Evolutionary conservation across 2,888 invertebrate genomes (phyloP), one percentile per base, ranked within the genome.

Genomic region (Drosophila lutescens): DNA sequence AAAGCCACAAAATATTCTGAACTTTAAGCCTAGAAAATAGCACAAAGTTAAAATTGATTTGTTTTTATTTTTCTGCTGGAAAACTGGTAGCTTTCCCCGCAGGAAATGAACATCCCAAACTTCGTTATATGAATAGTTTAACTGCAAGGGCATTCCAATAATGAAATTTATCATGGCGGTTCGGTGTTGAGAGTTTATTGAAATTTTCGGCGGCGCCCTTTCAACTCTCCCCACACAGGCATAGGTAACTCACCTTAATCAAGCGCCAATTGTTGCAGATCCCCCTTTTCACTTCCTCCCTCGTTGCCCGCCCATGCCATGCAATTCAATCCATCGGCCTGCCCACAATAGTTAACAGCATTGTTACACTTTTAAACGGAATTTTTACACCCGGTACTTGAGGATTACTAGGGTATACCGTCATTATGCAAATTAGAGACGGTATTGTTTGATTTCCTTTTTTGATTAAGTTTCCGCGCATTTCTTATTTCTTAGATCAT

Each of bases 351-450:
- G 83, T 74, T 79, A 83, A 74, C 80, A 74, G 80, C 77, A 78
- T 83, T 86, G 87, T 88, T 88, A 88, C 81, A 80, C 77, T 77
- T 84, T 80, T 78, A 86, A 84, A 80, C 84, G 84, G 84, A 77
- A 86, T 71, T 82, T 80, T 75, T 61, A 34, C 32, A 17, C 43
- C 10, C 43, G 15, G 43, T 60, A 34, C 15, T 8, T 4, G 5
- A 13, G 1, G 2, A 43, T 6, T 13, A 15, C 1, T 12, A 6
- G 26, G 23, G 41, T 43, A 55, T 53, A n/a, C 30, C 8, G 13
- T 1, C 3, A 34, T 13, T 12, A 30, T 12, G 17, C 15, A 30
- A 13, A 46, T 26, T 3, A 8, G 4, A 12, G 15, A 2, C 10
- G 6, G 7, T 20, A 12, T 40, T 0, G 8, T 40, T n/a, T 20